Evolutionary conservation across 2,797 vertebrate genomes (phyloP).

Genomic region (Acanthiza pusilla): DNA sequence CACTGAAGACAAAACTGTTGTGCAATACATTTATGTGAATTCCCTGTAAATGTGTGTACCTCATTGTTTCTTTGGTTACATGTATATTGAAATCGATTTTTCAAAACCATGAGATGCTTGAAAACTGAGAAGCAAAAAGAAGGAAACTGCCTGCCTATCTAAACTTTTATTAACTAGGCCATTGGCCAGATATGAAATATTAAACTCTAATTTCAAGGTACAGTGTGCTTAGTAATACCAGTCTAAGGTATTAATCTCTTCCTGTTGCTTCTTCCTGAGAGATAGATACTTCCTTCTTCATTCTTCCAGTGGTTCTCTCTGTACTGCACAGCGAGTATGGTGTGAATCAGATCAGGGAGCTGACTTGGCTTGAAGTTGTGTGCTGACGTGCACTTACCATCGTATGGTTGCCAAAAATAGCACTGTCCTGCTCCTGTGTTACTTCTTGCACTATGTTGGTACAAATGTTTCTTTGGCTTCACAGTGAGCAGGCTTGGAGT

Average conservation of each 20-base stretch:
- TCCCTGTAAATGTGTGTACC: neutral
- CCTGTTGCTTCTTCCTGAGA: neutral
- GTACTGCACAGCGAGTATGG: rapidly evolving
- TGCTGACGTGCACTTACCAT: neutral
- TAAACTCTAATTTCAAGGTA: neutral
- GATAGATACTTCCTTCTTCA: neutral
- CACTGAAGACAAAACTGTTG: neutral
- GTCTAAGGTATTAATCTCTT: neutral
- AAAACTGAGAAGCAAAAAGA: neutral
- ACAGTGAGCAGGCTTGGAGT: neutral
- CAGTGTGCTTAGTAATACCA: neutral
- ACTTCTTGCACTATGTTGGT: conserved; percentile 17
- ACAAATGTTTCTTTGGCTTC: neutral
- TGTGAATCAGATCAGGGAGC: neutral
- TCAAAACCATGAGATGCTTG: neutral
- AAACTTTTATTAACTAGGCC: neutral
- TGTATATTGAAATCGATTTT: neutral
- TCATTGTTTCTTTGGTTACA: neutral
- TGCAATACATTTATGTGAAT: neutral
- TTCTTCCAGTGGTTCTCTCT: neutral
- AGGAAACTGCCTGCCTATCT: neutral
- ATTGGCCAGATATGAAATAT: neutral
- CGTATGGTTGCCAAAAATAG: conserved; percentile 37
- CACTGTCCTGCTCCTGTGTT: conserved; percentile 17
- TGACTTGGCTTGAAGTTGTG: neutral